Conservation (phyloP, 2,888 invertebrate species). For the Troilus luridus region DNA sequence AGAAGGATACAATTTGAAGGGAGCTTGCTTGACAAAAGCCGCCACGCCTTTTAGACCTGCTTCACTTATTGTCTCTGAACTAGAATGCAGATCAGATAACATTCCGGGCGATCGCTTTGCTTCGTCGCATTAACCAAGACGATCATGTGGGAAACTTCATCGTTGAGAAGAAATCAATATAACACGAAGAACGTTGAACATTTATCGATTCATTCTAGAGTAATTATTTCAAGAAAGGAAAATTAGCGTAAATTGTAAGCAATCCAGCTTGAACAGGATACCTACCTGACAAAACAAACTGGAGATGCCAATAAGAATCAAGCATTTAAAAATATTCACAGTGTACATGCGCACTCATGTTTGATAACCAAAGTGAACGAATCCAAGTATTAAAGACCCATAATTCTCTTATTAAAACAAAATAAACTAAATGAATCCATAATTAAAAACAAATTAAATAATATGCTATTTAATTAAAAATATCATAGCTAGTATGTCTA, state of each 20-base stretch:
- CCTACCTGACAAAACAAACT: too few species aligned
- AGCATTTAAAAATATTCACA: too few species aligned
- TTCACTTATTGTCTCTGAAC: slow-evolving; percentile 41
- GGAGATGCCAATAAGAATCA: too few species aligned
- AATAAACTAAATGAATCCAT: too few species aligned
- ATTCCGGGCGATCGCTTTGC: background rate
- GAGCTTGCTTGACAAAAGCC: background rate
- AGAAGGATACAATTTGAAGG: slow-evolving; percentile 49
- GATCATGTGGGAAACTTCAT: background rate
- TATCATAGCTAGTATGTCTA: too few species aligned
- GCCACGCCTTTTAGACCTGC: slow-evolving; percentile 34
- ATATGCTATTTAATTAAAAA: too few species aligned
- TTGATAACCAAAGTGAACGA: too few species aligned
- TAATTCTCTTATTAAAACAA: too few species aligned
- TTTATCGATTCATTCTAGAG: background rate
- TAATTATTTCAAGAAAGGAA: background rate
- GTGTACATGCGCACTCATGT: too few species aligned
- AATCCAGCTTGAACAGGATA: too few species aligned
- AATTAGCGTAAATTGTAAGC: background rate
- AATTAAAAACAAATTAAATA: too few species aligned
- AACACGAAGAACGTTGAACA: background rate
- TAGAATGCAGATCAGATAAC: slow-evolving; percentile 44
- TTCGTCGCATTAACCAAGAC: background rate
- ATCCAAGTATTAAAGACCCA: too few species aligned
- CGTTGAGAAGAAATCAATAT: background rate